Evolutionary conservation across 2,888 invertebrate species (phyloP), one percentile per base, ranked within the genome.

Genomic region (Dyspetes luteomarginatus): DNA sequence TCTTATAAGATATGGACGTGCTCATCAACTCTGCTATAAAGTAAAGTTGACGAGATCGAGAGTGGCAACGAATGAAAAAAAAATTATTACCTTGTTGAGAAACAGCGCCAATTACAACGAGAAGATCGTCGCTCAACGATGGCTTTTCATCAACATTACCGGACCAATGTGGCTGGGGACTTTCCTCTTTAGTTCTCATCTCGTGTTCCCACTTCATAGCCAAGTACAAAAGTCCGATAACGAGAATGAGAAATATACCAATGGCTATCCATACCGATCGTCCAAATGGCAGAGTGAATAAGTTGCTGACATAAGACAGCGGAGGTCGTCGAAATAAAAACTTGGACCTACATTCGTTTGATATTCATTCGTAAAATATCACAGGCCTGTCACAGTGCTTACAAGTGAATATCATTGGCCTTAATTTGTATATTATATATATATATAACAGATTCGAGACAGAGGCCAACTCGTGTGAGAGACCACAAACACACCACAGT

Each of bases 321-420:
- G 96, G 95, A 0, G 96, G 96, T 88, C 95, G 94, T 64, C 95
- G 94, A 88, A 96, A 96, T 19, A 96, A 94, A 88, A 96, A 95
- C 85, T 94, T 94, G 0, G 95, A 82, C 3, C 90, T 89, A 76
- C 1, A 73, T 69, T 55, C 43, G 43, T 83, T 48, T 52, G 41
- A 56, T 68, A 73, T 71, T 69, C 24, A 77, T 72, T 73, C 45
- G 45, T 75, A 58, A 52, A 71, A 26, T 43, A 19, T 30, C 4
- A 36, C 36, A 36, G 7, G 7, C 30, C 4, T 15, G 15, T 17
- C 45, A 48, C 12, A 26, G 19, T 45, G 17, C n/a, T 43, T 26
- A 26, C 41, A 45, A 79, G 58, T 74, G 64, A 79, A 79, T 69
- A 65, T 79, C 64, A 74, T 69, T 79, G 55, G 64, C 55, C 50